Base-by-base conservation (phyloP, 2,113 vertebrate genomes). In the Salvator merianae region DNA sequence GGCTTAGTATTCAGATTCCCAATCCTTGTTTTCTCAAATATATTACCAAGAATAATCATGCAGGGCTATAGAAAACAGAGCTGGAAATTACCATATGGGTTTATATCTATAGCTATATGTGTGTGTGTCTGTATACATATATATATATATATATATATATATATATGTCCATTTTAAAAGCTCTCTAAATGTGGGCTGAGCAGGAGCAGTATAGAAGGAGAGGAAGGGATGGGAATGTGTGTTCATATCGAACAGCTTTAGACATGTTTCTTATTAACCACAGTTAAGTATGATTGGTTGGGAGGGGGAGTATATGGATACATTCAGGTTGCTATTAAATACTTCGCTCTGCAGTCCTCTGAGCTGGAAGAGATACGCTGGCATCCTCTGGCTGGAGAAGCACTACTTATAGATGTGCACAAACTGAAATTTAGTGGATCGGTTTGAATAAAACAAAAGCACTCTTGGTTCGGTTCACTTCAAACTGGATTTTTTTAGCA, bases 91-190 rank as follows among this genome's bases (percentile, higher is more conserved):
- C 50, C 38, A n/a, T n/a, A n/a, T n/a, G n/a, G n/a, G n/a, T n/a
- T n/a, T n/a, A n/a, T n/a, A n/a, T n/a, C n/a, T n/a, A n/a, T n/a
- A n/a, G n/a, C n/a, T n/a, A n/a, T n/a, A n/a, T n/a, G n/a, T n/a
- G n/a, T n/a, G n/a, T n/a, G n/a, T n/a, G n/a, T n/a, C n/a, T n/a
- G n/a, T n/a, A n/a, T n/a, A n/a, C n/a, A n/a, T n/a, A n/a, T n/a
- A n/a, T n/a, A n/a, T n/a, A n/a, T n/a, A n/a, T n/a, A n/a, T n/a
- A n/a, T n/a, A n/a, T n/a, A n/a, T n/a, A n/a, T n/a, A n/a, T n/a
- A n/a, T n/a, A n/a, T n/a, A n/a, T 84, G 74, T 47, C 83, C 53
- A 34, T 77, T 78, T 77, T 26, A 38, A 59, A 40, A 38, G 43
- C 43, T 24, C 63, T 40, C 40, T 24, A 3, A 50, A n/a, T 69